Conservation (phyloP, 23 tunicate species). For the Oikopleura dioica region DNA sequence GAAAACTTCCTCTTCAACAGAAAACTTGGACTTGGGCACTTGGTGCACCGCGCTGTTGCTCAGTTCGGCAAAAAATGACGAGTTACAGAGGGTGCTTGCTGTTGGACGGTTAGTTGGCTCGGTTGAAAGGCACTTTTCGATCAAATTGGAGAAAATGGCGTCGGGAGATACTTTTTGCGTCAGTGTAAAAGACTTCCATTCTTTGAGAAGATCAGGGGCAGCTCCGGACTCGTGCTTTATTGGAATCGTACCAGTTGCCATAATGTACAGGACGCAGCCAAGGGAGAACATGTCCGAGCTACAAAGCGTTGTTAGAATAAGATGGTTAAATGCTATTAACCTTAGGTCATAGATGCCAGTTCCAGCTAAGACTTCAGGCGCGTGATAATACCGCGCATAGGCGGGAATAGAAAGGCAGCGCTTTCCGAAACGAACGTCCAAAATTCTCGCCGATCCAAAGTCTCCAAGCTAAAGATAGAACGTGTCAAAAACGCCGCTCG, state of each 20-base stretch:
- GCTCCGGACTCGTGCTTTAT: neutral
- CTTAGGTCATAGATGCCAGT: neutral
- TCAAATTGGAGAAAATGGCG: neutral
- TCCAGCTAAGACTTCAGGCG: neutral
- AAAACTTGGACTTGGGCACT: neutral
- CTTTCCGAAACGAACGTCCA: neutral
- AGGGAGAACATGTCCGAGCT: neutral
- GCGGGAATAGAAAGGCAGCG: neutral
- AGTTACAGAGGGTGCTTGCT: neutral
- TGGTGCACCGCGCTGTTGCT: neutral
- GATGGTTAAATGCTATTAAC: neutral
- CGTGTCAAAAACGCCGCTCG: too few species aligned
- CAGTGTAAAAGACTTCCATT: neutral
- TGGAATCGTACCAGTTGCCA: neutral
- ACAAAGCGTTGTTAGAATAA: neutral
- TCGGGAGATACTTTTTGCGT: neutral
- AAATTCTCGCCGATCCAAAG: neutral
- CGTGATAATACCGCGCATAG: neutral
- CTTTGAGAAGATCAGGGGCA: neutral
- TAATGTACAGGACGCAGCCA: slow-evolving; percentile 3
- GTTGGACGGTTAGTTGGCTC: neutral
- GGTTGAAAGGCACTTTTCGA: neutral
- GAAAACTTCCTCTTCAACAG: slow-evolving; percentile 4
- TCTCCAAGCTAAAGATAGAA: neutral
- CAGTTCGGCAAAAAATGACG: neutral